Evolutionary conservation across 2,797 vertebrate species (phyloP), one percentile per base, ranked within the genome.

Genomic region (Lates japonicus): DNA sequence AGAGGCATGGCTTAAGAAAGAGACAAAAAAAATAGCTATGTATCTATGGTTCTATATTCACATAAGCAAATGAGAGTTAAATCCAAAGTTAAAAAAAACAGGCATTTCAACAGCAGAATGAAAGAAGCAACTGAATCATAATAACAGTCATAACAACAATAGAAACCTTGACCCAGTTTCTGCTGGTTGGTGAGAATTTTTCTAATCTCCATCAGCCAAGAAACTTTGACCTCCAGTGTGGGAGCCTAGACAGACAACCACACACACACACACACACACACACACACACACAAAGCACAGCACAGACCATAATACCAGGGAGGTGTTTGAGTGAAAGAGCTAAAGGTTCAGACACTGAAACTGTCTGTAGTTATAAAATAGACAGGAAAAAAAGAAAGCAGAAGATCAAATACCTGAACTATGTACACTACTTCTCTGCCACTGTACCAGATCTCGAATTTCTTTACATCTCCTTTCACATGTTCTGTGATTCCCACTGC

Each of bases 401-500:
- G 14, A 51, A 3, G 0, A 44, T 64, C 0, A 66, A 59, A 78
- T 79, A 99, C 98, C 97, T 99, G 98, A 37, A 99, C 93, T 14
- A 99, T 95, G 9, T 99, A 99, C 39, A 98, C 96, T 74, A 99
- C 98, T 74, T 99, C 98, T 87, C 97, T 94, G 29, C 96, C 96
- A 1, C 96, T 97, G 87, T 98, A 97, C 96, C 97, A 99, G 90
- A 99, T 96, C 89, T 99, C 98, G 95, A 99, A 99, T 84, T 99
- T 99, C 91, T 97, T 97, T 74, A 95, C 93, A 46, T 99, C 98
- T 68, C 98, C 98, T 88, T 99, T 99, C 55, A 99, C 96, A 0
- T 96, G 97, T 88, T 99, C 98, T 7, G 98, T 98, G 88, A 99
- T 96, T 62, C 97, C 97, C 70, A 98, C 96, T 2, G 97, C 95